These are phyloP conservation scores for Drosophila setifemur DNA, from an alignment of 1,140 invertebrate species.

Conservation along the genomic window DNA sequence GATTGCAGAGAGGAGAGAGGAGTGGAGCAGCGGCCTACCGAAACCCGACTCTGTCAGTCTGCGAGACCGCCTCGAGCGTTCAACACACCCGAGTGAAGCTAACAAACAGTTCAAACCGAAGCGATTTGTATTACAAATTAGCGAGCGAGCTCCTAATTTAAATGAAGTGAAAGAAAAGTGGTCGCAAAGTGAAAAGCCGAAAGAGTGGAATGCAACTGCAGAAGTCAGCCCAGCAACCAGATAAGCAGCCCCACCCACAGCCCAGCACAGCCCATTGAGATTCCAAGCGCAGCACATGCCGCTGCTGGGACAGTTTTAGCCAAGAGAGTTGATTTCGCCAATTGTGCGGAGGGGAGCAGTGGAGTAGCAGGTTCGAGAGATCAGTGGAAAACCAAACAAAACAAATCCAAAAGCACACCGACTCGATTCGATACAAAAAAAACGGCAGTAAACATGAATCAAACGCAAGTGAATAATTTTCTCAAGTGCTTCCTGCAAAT, in stretches of 20 bases:
- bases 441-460: constrained; percentile 59
- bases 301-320: constrained; percentile 32
- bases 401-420: constrained; percentile 6
- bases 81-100: constrained; percentile 12
- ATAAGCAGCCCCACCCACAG: constrained; percentile 23
- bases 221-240: constrained; percentile 5
- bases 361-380: constrained; percentile 22
- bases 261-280: constrained; percentile 23
- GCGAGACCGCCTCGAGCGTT: constrained; percentile 54
- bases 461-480: constrained; percentile 77
- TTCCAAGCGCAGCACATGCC: constrained; percentile 20
- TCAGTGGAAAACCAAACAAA: constrained; percentile 34
- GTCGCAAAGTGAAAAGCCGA: constrained; percentile 20
- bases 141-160: constrained; percentile 5
- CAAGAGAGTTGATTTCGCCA: constrained; percentile 11
- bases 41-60: constrained; percentile 48
- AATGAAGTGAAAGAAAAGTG: constrained; percentile 30
- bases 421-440: constrained; percentile 17
- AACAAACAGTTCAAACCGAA: not conserved
- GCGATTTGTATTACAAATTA: constrained; percentile 9
- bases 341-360: not conserved
- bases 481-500: constrained; percentile 79
- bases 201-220: constrained; percentile 35
- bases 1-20: too few species aligned
- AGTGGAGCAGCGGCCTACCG: constrained; percentile 6